phyloP scores from a whole-genome alignment of 2,888 invertebrate genomes.

The Oligia latruncula region DNA sequence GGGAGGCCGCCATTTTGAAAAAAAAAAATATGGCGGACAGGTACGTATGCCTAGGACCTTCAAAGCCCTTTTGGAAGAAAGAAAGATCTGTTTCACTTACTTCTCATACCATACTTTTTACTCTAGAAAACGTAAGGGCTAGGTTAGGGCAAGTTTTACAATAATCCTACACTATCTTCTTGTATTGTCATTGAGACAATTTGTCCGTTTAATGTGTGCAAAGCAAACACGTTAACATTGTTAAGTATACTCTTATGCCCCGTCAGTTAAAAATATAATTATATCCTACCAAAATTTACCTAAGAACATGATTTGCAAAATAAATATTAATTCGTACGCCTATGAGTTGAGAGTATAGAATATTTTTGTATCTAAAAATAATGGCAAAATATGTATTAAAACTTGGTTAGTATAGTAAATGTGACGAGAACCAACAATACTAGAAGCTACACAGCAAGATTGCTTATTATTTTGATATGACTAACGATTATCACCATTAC shows the following conservation, averaged over 20 bases:
- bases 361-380: constrained; percentile 45
- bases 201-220: constrained; percentile 29
- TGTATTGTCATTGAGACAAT: constrained; percentile 51
- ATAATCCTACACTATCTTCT: constrained; percentile 26
- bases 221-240: constrained; percentile 33
- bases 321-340: constrained; percentile 43
- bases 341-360: constrained; percentile 42
- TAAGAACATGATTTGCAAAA: constrained; percentile 47
- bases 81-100: constrained; percentile 18
- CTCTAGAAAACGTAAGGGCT: constrained; percentile 22
- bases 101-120: not conserved
- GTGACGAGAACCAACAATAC: constrained; percentile 47
- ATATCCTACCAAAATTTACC: constrained; percentile 40
- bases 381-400: constrained; percentile 53
- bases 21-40: not conserved
- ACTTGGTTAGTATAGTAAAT: constrained; percentile 22
- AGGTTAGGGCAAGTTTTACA: constrained; percentile 39
- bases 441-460: constrained; percentile 59
- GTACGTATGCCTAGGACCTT: not conserved
- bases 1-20: not conserved
- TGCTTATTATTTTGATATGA: constrained; percentile 69
- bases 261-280: constrained; percentile 17
- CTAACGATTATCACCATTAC: constrained; percentile 63
- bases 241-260: constrained; percentile 40
- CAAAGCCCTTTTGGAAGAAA: constrained; percentile 7